Percentiles rank a stretch among this genome's conserved stretches.
Evolutionary conservation across 2,888 invertebrate genomes (phyloP).

Genomic region (Torymus texanus): DNA sequence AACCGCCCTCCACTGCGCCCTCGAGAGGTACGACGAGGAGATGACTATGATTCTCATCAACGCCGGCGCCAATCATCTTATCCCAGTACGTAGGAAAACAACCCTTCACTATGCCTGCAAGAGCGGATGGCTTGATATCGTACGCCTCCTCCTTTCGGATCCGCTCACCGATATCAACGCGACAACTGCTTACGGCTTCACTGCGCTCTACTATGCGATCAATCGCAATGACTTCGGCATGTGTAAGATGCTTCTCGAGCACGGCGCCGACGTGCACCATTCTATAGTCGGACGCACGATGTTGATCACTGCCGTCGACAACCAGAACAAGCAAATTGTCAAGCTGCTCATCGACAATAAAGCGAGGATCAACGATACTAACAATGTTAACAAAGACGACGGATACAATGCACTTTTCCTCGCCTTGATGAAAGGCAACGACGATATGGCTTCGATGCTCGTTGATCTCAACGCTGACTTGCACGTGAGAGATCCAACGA

Average conservation of each 20-base stretch:
- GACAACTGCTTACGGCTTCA: not conserved
- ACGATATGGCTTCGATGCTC: slow-evolving; percentile 77
- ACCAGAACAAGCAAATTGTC: not conserved
- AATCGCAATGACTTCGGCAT: slow-evolving; percentile 78
- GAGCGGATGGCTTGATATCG: slow-evolving; percentile 3
- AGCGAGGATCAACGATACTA: slow-evolving; percentile 6
- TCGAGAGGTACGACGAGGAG: no score
- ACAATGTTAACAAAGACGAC: slow-evolving; percentile 66
- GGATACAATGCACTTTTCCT: slow-evolving; percentile 78
- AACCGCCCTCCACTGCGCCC: no score
- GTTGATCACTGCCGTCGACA: slow-evolving; percentile 1
- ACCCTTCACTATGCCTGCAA: slow-evolving; percentile 5
- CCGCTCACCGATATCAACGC: slow-evolving; percentile 22
- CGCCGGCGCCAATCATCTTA: not conserved
- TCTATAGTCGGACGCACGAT: slow-evolving; percentile 76
- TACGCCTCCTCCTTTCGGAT: not conserved
- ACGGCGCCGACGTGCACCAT: slow-evolving; percentile 79
- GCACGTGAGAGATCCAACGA: slow-evolving; percentile 75
- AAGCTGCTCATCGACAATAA: slow-evolving; percentile 7
- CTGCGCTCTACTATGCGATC: slow-evolving; percentile 78
- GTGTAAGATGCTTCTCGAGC: slow-evolving; percentile 76
- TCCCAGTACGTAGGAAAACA: not conserved
- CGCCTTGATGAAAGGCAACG: slow-evolving; percentile 76
- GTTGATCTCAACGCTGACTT: slow-evolving; percentile 78
- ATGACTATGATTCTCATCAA: slow-evolving; percentile 3